Conservation (phyloP, 2,888 invertebrate genomes). For the Parascotia fuliginaria region DNA sequence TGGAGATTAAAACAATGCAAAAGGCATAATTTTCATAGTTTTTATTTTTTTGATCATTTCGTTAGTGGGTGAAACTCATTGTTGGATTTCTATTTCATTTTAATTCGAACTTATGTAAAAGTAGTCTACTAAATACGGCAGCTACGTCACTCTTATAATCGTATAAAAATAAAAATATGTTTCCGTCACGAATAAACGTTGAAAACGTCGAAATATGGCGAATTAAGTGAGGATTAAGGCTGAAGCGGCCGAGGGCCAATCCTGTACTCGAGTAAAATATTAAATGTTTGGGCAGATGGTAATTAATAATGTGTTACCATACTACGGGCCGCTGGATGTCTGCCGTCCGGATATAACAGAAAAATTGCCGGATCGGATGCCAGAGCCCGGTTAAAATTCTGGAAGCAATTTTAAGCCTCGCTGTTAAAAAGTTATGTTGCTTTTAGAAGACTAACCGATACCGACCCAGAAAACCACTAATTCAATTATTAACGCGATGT, state of each 20-base stretch:
- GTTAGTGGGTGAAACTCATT: no score
- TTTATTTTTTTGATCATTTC: no score
- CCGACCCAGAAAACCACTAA: constrained; percentile 49
- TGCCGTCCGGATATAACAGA: constrained; percentile 73
- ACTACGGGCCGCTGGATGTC: constrained; percentile 57
- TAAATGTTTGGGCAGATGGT: constrained; percentile 74
- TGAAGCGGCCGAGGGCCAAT: constrained; percentile 66
- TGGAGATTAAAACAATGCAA: no score
- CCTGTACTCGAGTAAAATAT: constrained; percentile 78
- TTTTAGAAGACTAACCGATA: constrained; percentile 55
- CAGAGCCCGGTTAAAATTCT: constrained; percentile 65
- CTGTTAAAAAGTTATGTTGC: constrained; percentile 58
- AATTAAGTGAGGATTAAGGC: constrained; percentile 77
- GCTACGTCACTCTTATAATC: constrained; percentile 36
- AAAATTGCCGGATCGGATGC: constrained; percentile 77
- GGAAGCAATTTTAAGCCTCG: constrained; percentile 62
- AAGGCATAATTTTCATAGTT: no score
- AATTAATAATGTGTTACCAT: constrained; percentile 79
- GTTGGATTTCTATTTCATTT: constrained; percentile 1
- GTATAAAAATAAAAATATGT: constrained; percentile 63
- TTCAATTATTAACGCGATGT: constrained; percentile 49
- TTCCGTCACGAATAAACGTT: constrained; percentile 62
- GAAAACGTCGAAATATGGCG: constrained; percentile 72
- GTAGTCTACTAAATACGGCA: constrained; percentile 17
- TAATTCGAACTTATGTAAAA: constrained; percentile 24